Evolutionary conservation across 2,113 vertebrate genomes (phyloP), one percentile per base, ranked within the genome.

Genomic region (Chaetorhynchus papuensis): DNA sequence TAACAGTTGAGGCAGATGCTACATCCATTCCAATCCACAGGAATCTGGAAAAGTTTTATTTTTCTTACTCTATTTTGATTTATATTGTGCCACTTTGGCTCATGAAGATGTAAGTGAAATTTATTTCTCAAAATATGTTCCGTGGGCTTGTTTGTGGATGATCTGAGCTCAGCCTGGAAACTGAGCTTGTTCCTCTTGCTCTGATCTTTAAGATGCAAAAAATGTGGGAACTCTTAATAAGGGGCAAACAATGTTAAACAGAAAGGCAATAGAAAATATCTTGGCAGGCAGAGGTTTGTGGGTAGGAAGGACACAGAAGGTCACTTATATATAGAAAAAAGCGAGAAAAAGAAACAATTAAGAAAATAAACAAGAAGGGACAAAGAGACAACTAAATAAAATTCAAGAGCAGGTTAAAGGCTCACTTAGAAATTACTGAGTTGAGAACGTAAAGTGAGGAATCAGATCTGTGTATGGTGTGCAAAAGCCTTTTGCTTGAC

Each of bases 81-180:
- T 94, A 52, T 87, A 17, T 91, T 91, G 56, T 82, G 53, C 47
- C 63, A 44, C 41, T 85, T 66, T 41, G 41, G 26, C 45, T 87
- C 66, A 72, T 79, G 72, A 66, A 83, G 68, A 56, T 49, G 31
- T 50, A 81, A 64, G 47, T 83, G 68, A 75, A 77, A 75, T 79
- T 83, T 92, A 41, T 90, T 92, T 90, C 64, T 89, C 87, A 64
- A 80, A 93, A 68, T 84, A 45, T 28, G 44, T 94, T 90, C 50
- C 23, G 23, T 87, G 60, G 28, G 50, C 44, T 89, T 83, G 52
- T 90, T 93, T 93, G 88, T 77, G 64, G 83, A 42, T 77, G 47
- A 70, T 89, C 56, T 26, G 72, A 87, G 64, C 52, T 69, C 80
- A 93, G 64, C 52, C 83, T 92, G 69, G 87, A 90, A 89, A 75